A percentile compares a stretch with the other conserved stretches of the same genome.
Conservation (phyloP, 2,888 invertebrate genomes). For the Nemurella pictetii region DNA sequence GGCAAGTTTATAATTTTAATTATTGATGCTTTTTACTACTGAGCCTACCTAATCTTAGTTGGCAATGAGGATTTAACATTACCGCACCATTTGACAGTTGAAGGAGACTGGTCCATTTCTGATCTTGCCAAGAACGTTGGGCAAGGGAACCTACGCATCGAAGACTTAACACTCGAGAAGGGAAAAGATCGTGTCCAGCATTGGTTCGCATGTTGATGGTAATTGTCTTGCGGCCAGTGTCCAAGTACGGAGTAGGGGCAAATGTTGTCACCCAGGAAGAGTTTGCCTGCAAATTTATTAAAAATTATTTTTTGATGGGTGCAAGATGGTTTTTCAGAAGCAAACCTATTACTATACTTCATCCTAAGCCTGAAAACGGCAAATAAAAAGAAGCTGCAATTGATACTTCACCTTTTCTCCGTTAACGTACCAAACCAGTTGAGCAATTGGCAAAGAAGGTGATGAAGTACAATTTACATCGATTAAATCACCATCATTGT, state of each 20-base stretch:
- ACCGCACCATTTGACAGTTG: not conserved
- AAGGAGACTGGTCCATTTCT: conserved; percentile 26
- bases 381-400: no score
- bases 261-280: conserved; percentile 10
- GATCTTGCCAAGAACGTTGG: conserved; percentile 3
- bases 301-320: not conserved
- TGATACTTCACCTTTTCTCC: conserved; percentile 7
- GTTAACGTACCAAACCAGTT: conserved; percentile 24
- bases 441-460: conserved; percentile 2
- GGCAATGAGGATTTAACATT: no score
- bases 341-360: no score
- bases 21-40: no score
- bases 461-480: conserved; percentile 29
- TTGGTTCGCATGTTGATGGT: not conserved
- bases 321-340: no score
- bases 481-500: conserved; percentile 16
- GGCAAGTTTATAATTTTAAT: no score
- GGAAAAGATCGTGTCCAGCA: conserved; percentile 14
- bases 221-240: not conserved
- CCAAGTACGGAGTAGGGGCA: not conserved
- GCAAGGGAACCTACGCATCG: conserved; percentile 15
- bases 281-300: not conserved
- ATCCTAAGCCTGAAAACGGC: no score
- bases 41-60: no score
- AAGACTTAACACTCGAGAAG: conserved; percentile 18